These are phyloP conservation scores for Phoxinus phoxinus DNA, from an alignment of 2,113 vertebrate species.

Conservation along the genomic window DNA sequence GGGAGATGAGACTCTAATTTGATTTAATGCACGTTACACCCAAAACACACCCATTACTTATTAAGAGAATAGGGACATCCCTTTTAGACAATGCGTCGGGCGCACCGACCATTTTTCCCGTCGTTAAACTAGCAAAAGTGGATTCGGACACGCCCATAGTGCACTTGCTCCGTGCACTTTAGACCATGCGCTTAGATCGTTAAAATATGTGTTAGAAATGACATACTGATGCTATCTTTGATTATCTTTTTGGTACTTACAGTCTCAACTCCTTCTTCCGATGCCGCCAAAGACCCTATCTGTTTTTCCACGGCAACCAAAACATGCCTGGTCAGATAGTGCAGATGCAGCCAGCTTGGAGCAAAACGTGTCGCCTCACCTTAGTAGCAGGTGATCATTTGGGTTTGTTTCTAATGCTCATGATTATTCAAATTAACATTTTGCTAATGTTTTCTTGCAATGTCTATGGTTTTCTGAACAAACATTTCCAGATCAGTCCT, in stretches of 20 bases:
- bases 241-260: neutral
- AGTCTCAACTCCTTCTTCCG: constrained; percentile 32
- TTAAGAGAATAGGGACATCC: too few relatives aligned
- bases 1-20: too few relatives aligned
- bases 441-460: neutral
- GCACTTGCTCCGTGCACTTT: too few relatives aligned
- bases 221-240: neutral
- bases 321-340: constrained; percentile 74
- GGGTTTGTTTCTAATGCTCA: neutral
- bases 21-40: too few relatives aligned
- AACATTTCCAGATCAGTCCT: constrained; percentile 65
- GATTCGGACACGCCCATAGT: too few relatives aligned
- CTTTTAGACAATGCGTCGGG: too few relatives aligned
- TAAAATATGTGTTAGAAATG: neutral
- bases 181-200: too few relatives aligned
- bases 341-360: constrained; percentile 56
- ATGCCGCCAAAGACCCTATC: constrained; percentile 55
- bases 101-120: too few relatives aligned
- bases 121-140: too few relatives aligned
- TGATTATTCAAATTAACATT: neutral
- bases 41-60: too few relatives aligned
- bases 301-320: constrained; percentile 62
- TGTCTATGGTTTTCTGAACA: constrained; percentile 16
- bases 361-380: constrained; percentile 57
- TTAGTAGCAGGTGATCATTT: constrained; percentile 73